Evolutionary conservation across 1,140 invertebrate species (phyloP), one percentile per base, ranked within the genome.

Genomic region (Drosophila tani): DNA sequence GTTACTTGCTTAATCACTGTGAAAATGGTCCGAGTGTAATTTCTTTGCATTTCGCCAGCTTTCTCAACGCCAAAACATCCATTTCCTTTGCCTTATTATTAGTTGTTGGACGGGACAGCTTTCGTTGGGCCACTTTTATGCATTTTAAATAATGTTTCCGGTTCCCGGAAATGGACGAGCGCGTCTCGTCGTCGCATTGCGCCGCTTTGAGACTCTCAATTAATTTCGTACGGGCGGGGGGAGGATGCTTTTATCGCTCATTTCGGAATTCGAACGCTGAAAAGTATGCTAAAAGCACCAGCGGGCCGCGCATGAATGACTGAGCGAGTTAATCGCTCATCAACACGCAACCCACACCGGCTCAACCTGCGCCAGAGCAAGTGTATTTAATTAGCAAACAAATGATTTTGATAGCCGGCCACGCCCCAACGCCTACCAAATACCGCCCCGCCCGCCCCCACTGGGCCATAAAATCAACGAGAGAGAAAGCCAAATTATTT

Each of bases 361-460:
- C 53, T n/a, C 45, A 59, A 35, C 27, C 27, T 19, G 69, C 62
- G 62, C 49, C 60, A 35, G 62, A 47, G 59, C 65, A 82, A 85
- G 70, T 81, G 75, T 69, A 86, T 84, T 84, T 81, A 84, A 84
- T 84, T 84, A 85, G 79, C 82, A 78, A 70, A 74, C 79, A 84
- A 84, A 85, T 81, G 74, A 84, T 74, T 85, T 81, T 82, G 24
- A 78, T 78, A 79, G 60, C 57, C 47, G 9, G 24, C 38, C 56
- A 57, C 50, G 43, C 60, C 71, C 35, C 24, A 71, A 73, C 67
- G 46, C 41, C 45, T n/a, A 32, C 6, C 14, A 5, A 21, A 14
- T 50, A 7, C 19, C 21, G 19, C 57, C 29, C n/a, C n/a, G 12
- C 41, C 14, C 8, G 5, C n/a, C 14, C 3, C 65, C 43, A 40